Evolutionary conservation across 2,113 vertebrate species (phyloP).

Genomic region (Ivindomyrus marchei): DNA sequence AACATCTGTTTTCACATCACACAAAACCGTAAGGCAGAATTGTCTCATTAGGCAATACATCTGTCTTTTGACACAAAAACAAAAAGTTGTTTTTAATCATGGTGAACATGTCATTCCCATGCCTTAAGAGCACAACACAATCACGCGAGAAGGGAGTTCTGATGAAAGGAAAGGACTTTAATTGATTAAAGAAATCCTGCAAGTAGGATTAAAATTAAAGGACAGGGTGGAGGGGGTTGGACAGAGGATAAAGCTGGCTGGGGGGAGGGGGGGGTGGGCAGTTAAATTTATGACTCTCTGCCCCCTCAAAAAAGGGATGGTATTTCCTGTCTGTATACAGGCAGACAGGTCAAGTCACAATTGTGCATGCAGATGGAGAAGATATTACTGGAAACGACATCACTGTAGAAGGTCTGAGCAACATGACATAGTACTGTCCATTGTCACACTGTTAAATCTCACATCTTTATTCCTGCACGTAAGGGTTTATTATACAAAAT

Average conservation of each 20-base stretch:
- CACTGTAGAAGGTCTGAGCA: not conserved
- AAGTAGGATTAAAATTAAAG: constrained; percentile 2
- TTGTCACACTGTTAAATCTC: not conserved
- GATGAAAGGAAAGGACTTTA: not conserved
- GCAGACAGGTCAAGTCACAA: constrained; percentile 21
- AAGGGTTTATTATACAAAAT: not conserved
- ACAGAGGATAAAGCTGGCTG: not conserved
- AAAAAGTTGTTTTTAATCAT: not conserved
- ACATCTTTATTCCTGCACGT: not conserved
- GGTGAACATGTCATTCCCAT: not conserved
- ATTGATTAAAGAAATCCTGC: not conserved
- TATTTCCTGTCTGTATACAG: constrained; percentile 17
- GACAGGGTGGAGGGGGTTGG: not conserved
- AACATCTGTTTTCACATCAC: constrained; percentile 5
- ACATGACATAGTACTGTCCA: not conserved
- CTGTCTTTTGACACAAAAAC: not conserved
- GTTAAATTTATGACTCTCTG: constrained; percentile 22
- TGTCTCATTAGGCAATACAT: not conserved
- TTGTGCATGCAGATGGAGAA: constrained; percentile 13
- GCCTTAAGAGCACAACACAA: not conserved
- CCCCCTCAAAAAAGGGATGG: constrained; percentile 23
- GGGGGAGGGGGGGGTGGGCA: not conserved
- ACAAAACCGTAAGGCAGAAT: not conserved
- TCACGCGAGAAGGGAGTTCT: not conserved
- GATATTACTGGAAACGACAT: constrained; percentile 2